Evolutionary conservation across 2,797 vertebrate genomes (phyloP).

Genomic region (Limnodromus scolopaceus): DNA sequence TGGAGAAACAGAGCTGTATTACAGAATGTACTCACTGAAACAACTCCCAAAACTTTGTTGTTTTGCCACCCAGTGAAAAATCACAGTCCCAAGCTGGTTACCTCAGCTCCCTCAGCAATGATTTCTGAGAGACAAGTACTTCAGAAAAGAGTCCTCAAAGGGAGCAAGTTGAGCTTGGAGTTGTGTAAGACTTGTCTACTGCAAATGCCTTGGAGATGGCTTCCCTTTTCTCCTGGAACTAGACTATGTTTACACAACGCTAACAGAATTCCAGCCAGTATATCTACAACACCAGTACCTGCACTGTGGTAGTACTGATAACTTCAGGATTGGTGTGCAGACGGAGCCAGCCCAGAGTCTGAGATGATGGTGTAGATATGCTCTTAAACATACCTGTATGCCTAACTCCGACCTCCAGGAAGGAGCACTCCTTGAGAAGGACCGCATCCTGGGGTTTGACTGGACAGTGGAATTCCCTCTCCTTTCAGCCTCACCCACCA

Average conservation of each 20-base stretch:
- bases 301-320: neutral
- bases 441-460: neutral
- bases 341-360: neutral
- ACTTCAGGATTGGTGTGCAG: neutral
- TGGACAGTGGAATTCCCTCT: neutral
- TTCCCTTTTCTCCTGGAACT: neutral
- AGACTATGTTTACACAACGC: neutral
- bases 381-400: neutral
- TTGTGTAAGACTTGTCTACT: neutral
- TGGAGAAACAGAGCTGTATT: neutral
- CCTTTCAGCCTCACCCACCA: neutral
- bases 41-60: neutral
- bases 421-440: neutral
- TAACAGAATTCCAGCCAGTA: neutral
- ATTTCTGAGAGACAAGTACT: neutral
- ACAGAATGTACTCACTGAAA: neutral
- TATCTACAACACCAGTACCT: neutral
- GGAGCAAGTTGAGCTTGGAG: neutral
- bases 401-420: neutral
- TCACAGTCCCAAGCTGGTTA: neutral
- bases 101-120: neutral
- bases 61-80: neutral
- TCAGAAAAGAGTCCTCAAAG: neutral
- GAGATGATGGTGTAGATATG: neutral
- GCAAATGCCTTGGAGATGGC: neutral